Conservation (phyloP, 1,140 invertebrate species). For the Latrodectus geometricus region DNA sequence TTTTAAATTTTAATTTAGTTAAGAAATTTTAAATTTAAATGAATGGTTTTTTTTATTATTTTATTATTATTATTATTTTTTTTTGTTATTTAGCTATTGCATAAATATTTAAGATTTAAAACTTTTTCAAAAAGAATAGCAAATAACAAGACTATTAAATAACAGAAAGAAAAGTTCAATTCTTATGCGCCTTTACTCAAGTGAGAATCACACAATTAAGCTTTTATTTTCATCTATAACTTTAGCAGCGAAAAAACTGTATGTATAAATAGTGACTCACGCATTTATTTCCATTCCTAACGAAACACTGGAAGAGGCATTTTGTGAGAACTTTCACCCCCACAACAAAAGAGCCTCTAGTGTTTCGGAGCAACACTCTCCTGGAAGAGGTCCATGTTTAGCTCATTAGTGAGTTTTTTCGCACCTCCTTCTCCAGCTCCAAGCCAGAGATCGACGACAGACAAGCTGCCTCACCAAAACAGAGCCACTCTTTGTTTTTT, state of each 20-base stretch:
- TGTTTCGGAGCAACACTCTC: neutral
- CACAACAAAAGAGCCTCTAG: neutral
- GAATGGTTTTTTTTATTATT: too few relatives aligned
- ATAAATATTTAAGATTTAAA: too few relatives aligned
- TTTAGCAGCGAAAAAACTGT: neutral
- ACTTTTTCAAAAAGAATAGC: too few relatives aligned
- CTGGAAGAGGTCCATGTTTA: neutral
- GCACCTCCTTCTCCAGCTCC: neutral
- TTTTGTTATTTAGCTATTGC: too few relatives aligned
- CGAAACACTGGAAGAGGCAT: neutral
- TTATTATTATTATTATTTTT: too few relatives aligned
- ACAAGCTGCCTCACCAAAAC: neutral
- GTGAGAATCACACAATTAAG: too few relatives aligned
- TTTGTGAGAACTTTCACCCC: too few relatives aligned
- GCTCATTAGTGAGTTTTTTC: constrained; percentile 1
- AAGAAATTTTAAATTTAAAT: too few relatives aligned
- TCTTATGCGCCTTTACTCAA: too few relatives aligned
- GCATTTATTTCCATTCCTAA: neutral
- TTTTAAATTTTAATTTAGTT: too few relatives aligned
- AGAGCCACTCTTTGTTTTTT: neutral
- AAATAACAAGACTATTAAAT: too few relatives aligned
- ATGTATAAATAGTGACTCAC: neutral
- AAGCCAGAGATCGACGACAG: neutral
- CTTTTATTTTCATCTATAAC: neutral
- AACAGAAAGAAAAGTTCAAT: too few relatives aligned